Percentiles rank a stretch among this genome's conserved stretches.
Conservation (phyloP, 2,888 invertebrate genomes). For the Latrodectus hesperus region DNA sequence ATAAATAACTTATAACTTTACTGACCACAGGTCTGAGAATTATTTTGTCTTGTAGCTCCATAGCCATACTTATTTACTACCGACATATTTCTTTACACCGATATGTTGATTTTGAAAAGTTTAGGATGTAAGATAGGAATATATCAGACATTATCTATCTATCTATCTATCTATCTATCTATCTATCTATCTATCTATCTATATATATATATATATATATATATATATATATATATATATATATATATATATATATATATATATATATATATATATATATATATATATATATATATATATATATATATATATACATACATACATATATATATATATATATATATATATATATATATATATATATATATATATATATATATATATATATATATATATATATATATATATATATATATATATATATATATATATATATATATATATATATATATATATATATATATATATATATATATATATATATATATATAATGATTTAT, state of each 20-base stretch:
- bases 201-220: no score
- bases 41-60: no score
- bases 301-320: constrained; percentile 15
- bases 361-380: constrained; percentile 23
- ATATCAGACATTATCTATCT: background rate
- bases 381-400: constrained; percentile 21
- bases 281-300: constrained; percentile 19
- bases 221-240: constrained; percentile 21
- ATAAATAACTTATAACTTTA: no score
- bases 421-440: constrained; percentile 16
- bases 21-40: no score
- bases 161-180: no score
- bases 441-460: constrained; percentile 11
- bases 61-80: no score
- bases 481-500: background rate
- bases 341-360: constrained; percentile 18
- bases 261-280: constrained; percentile 21
- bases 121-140: background rate
- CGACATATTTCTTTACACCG: no score
- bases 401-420: constrained; percentile 19
- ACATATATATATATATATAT: constrained; percentile 23
- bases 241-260: constrained; percentile 23
- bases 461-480: constrained; percentile 2
- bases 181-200: no score
- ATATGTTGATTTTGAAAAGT: no score